Conservation (phyloP, 2,888 invertebrate species). For the Lissocephala sabroskyi region DNA sequence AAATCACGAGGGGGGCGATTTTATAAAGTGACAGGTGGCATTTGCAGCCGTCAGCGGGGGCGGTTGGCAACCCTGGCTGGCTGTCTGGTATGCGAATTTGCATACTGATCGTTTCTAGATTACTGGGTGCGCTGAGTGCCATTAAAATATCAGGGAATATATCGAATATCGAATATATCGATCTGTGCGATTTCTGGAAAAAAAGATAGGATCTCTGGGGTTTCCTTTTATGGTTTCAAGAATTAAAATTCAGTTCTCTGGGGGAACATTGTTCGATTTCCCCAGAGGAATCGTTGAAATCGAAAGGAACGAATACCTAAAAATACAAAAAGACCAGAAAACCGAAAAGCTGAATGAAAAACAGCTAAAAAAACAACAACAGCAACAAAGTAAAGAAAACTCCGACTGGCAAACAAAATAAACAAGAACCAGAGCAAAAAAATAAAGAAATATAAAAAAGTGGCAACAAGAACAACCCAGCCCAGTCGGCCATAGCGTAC, state of each 20-base stretch:
- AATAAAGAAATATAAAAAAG: constrained; percentile 21
- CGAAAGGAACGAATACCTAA: constrained; percentile 31
- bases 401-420: constrained; percentile 14
- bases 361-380: constrained; percentile 20
- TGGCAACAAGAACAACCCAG: constrained; percentile 23
- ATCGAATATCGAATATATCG: too few species aligned
- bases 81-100: too few species aligned
- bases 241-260: too few species aligned
- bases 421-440: constrained; percentile 23
- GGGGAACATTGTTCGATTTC: too few species aligned
- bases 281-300: neutral
- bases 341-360: constrained; percentile 26
- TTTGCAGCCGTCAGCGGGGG: neutral
- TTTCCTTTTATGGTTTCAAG: too few species aligned
- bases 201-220: too few species aligned
- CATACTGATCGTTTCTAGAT: too few species aligned
- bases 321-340: constrained; percentile 31
- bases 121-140: too few species aligned
- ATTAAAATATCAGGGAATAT: too few species aligned
- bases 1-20: too few species aligned
- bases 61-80: too few species aligned
- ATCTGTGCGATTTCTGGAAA: too few species aligned
- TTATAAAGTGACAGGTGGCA: constrained; percentile 27
- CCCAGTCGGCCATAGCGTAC: constrained; percentile 30
- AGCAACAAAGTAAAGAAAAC: constrained; percentile 25